Base-by-base conservation (phyloP, 2,113 vertebrate species). In the Sylvietta virens region DNA sequence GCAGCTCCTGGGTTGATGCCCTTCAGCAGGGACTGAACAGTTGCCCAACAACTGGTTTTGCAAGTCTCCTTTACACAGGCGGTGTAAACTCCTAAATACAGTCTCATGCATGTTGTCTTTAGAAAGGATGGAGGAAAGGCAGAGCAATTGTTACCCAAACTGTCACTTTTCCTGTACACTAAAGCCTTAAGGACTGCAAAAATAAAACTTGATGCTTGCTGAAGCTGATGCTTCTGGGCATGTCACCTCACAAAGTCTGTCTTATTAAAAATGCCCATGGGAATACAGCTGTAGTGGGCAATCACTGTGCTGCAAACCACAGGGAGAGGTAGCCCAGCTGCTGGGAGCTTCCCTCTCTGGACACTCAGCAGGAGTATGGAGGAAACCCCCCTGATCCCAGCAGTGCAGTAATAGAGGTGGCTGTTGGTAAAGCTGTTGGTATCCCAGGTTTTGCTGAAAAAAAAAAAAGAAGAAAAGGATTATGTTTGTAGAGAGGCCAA, bases 251-350 rank as follows among this genome's bases (percentile, higher is more conserved):
- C 20, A 35, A 35, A 30, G 17, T 16, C 33, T 62, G 10, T 39
- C n/a, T 56, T 33, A 16, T 51, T 61, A 31, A 81, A 72, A 80
- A 33, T 16, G n/a, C 17, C 77, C 27, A 3, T 15, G 0, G 13
- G 57, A 77, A 42, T 19, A 9, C 8, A 81, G 56, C 44, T 78
- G 40, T 14, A 53, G n/a, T 8, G 56, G 60, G 48, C 60, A 57
- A 37, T 51, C 0, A 0, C 31, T 57, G 31, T 81, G 58, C 73
- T 74, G 40, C 19, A 45, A 60, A 47, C 33, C 0, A 16, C 1
- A 6, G 27, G 53, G 40, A 81, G 37, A 64, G 28, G 39, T 39
- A 66, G 65, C 40, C 42, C 1, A 2, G 51, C 64, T 74, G 54
- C 54, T 56, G 51, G 60, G 33, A 64, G 5, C 27, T 70, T 60